Conservation (phyloP, 2,113 vertebrate species). For the Sphyrna mokarran region DNA sequence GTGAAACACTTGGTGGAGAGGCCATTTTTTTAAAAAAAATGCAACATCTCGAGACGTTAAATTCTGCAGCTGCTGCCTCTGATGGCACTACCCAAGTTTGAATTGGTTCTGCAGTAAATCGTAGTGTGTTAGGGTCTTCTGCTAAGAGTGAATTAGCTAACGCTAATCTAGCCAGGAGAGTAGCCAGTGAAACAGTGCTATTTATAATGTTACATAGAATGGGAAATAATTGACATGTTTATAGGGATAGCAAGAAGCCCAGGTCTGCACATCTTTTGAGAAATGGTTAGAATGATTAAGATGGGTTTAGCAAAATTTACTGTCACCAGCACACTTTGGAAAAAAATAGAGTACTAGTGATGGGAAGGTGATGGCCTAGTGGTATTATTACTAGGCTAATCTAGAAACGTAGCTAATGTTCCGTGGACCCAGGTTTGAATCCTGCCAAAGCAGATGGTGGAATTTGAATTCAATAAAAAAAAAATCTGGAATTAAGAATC, state of each 20-base stretch:
- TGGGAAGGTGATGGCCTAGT: too few relatives aligned
- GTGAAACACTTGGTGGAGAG: constrained; percentile 47
- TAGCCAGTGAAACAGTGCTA: constrained; percentile 49
- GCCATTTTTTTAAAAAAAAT: not conserved
- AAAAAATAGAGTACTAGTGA: not conserved
- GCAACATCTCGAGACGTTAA: not conserved
- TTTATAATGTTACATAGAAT: not conserved
- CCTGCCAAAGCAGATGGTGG: too few relatives aligned
- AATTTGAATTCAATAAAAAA: too few relatives aligned
- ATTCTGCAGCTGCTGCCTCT: not conserved
- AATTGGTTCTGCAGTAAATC: not conserved
- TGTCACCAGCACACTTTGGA: not conserved
- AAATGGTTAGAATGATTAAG: not conserved
- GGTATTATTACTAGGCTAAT: too few relatives aligned
- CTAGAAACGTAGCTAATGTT: too few relatives aligned
- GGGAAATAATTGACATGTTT: not conserved
- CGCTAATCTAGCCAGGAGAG: constrained; percentile 54
- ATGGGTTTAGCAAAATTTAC: not conserved
- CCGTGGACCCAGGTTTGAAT: too few relatives aligned
- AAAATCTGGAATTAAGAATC: too few relatives aligned
- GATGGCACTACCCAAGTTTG: not conserved
- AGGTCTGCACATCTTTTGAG: not conserved
- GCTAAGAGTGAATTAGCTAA: not conserved
- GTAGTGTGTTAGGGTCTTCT: not conserved
- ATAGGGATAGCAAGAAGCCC: not conserved